Conservation (phyloP, 2,888 invertebrate genomes). For the Platerodrilus igneus region DNA sequence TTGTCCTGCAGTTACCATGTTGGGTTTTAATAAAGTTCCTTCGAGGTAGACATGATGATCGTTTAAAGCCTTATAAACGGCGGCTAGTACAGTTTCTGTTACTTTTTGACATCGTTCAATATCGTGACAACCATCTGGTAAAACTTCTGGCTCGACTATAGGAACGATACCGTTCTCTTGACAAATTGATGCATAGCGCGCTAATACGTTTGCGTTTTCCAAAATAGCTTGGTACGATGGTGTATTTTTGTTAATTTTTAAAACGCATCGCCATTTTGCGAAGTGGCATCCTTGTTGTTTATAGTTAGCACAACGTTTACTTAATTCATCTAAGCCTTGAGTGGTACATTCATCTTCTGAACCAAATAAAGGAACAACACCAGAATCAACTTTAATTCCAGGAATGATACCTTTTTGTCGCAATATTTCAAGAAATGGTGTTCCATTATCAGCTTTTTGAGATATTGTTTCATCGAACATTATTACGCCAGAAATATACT, state of each 20-base stretch:
- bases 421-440: conserved; percentile 51
- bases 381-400: conserved; percentile 61
- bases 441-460: conserved; percentile 57
- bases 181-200: conserved; percentile 59
- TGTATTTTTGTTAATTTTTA: conserved; percentile 53
- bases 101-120: conserved; percentile 60
- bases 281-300: conserved; percentile 59
- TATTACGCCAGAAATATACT: conserved; percentile 62
- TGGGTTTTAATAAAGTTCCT: conserved; percentile 93
- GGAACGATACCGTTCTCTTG: conserved; percentile 60
- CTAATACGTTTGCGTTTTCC: conserved; percentile 59
- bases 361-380: conserved; percentile 59
- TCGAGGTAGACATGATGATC: conserved; percentile 95
- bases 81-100: conserved; percentile 86
- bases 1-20: conserved; percentile 70
- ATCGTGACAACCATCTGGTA: conserved; percentile 57
- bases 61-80: conserved; percentile 86
- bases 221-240: conserved; percentile 55
- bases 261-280: conserved; percentile 60
- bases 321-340: conserved; percentile 66
- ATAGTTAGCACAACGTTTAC: conserved; percentile 57
- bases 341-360: conserved; percentile 79
- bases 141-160: conserved; percentile 62
- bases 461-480: conserved; percentile 63
- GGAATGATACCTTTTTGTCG: conserved; percentile 52